Evolutionary conservation across 2,888 invertebrate genomes (phyloP), one percentile per base, ranked within the genome.

Genomic region (Leptopterna dolabrata): DNA sequence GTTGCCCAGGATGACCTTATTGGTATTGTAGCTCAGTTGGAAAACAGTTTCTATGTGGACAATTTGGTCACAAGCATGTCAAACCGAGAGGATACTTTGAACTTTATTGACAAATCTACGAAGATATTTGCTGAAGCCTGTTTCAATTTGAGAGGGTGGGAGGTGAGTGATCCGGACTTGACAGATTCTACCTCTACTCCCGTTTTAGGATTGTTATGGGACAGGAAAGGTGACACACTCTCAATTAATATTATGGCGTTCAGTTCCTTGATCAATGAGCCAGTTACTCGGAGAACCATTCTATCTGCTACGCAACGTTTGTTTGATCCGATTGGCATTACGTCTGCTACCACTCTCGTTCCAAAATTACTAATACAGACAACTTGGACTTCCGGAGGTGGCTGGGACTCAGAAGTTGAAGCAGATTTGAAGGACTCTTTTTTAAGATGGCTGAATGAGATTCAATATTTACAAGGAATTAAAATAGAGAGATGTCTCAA

Each of bases 41-140:
- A 70, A 19, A 83, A 29, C 2, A 83, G 83, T 70, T 70, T 83
- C 63, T 83, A 83, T 83, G 83, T 63, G 3, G 83, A 83, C 70
- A 83, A 83, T 27, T 19, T 29, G 19, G 83, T 36, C 13, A 30
- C 63, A 16, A 63, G 63, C 29, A 6, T 83, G 13, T 6, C 16
- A 19, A 24, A 3, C 27, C 2, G 14, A 9, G 6, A 43, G 45
- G 80, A 80, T 19, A 27, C 16, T 43, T 11, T 3, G n/a, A 24
- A 47, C 14, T 80, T 80, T 9, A 80, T 36, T 36, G 36, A 36
- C 7, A 36, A 24, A 27, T 19, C 73, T 24, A 24, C 73, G 4
- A 13, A 19, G 27, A 29, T 73, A 9, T 27, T 73, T 19, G 16
- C 29, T 24, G 29, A 73, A 29, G 73, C 27, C 29, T 19, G 73